Base-by-base conservation (phyloP, 2,888 invertebrate genomes). In the Acleris laterana region DNA sequence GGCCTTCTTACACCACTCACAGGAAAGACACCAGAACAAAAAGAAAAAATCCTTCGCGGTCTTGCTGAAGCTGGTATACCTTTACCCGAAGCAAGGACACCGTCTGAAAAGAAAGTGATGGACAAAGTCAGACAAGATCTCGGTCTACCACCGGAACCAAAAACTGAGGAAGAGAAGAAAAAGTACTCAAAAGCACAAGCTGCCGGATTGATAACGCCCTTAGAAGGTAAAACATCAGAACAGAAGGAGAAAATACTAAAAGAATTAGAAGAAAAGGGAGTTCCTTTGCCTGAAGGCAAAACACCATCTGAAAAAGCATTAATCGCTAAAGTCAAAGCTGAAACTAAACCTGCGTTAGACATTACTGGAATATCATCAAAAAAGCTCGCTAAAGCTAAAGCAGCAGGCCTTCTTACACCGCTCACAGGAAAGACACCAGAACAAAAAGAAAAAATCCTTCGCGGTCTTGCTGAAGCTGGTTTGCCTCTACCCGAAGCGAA, bases 81-180 rank as follows among this genome's bases (percentile, higher is more conserved):
- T 16, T 0, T 44, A 0, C 44, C 44, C 0, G n/a, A 44, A 44
- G 44, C 16, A 16, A 44, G n/a, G n/a, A 44, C 44, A 5, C 11
- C 44, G 11, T 70, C 68, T 9, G 73, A 74, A 69, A 16, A 28
- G 72, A 71, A 64, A 5, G 1, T 5, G 1, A 44, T 44, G 1
- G 44, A 44, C 16, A 5, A 44, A n/a, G 44, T 44, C 4, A 44
- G 44, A 44, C 0, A 44, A 44, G 44, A 44, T 1, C 0, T 44
- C 16, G 44, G 44, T 44, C 44, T 44, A 44, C 44, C 44, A n/a
- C 44, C 44, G 13, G 44, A 44, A 46, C 46, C 46, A 6, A 46
- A 46, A 46, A n/a, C 46, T 2, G 16, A 16, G 1, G 46, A 16
- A 46, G 46, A 46, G 3, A 46, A 17, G 5, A 16, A 46, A 17